Base-by-base conservation (phyloP, 1,140 invertebrate species). In the Andricus grossulariae region DNA sequence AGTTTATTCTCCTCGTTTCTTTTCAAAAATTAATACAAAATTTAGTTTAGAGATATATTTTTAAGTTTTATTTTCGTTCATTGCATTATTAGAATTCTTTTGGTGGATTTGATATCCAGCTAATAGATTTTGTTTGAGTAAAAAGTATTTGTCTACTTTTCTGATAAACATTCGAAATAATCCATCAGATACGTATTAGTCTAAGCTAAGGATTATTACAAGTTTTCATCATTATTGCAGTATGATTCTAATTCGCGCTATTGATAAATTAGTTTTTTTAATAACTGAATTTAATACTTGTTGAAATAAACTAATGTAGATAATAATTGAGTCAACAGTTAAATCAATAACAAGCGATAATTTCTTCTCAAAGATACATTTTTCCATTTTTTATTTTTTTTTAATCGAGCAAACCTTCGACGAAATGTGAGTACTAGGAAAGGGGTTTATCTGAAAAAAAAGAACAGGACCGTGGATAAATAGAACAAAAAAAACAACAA, bases 391-490 rank as follows among this genome's bases (percentile, higher is more conserved):
- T 72, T 80, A 73, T 74, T 57, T 79, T 80, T 71, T 72, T 72
- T 83, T 77, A 80, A 85, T 25, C 60, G 80, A 82, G 76, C 75
- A 75, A 86, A 85, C 84, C 84, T 90, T 89, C 88, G 88, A 84
- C 86, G 87, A 88, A 87, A 88, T 82, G 85, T 85, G 84, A 88
- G 86, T 88, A 88, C 83, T 78, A 77, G 76, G 55, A 81, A 82
- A 83, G 76, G 76, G 80, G 75, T 77, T 78, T 82, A 79, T 80
- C 75, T 73, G 81, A 82, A 79, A 83, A 82, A n/a, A 79, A 85
- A 84, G 81, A 86, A 83, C 82, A 85, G 78, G 72, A 84, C 78
- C 32, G 45, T 66, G 60, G 60, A 39, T 3, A 66, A 82, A 72
- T 19, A 82, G 81, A 82, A 71, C 77, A 85, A 80, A 66, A 66